phyloP scores from a whole-genome alignment of 2,888 invertebrate genomes.

The Aethes cnicana region DNA sequence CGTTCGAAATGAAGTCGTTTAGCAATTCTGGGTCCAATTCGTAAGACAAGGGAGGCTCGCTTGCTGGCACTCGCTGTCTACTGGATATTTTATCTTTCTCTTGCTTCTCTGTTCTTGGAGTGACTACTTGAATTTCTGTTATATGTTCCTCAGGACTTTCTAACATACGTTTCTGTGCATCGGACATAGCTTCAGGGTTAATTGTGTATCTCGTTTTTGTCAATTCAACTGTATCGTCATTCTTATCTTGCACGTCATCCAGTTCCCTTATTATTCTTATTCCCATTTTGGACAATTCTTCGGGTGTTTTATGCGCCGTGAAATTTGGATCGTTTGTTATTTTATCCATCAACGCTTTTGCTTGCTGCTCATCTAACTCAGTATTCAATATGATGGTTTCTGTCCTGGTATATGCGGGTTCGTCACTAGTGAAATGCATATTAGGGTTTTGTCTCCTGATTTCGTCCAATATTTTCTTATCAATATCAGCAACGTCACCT shows the following conservation, averaged over 20 bases:
- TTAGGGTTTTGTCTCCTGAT: conserved; percentile 74
- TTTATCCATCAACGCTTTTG: conserved; percentile 72
- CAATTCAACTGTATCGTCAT: conserved; percentile 57
- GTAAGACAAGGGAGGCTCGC: conserved; percentile 65
- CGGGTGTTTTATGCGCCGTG: conserved; percentile 71
- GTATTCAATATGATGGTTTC: conserved; percentile 81
- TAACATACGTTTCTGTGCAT: conserved; percentile 59
- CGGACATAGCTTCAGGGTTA: conserved; percentile 66
- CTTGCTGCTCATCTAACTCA: conserved; percentile 73
- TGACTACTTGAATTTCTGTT: conserved; percentile 88
- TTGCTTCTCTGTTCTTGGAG: conserved; percentile 71
- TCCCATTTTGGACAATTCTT: conserved; percentile 70
- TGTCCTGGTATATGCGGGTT: conserved; percentile 73
- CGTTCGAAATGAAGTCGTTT: conserved; percentile 76
- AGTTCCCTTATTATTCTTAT: conserved; percentile 69
- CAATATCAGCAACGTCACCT: conserved; percentile 70
- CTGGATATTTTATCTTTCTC: conserved; percentile 65
- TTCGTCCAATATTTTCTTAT: conserved; percentile 67
- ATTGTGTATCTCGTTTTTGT: conserved; percentile 74
- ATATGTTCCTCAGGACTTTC: conserved; percentile 73
- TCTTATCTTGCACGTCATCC: conserved; percentile 63
- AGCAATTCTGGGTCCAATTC: conserved; percentile 72
- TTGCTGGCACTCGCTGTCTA: conserved; percentile 64
- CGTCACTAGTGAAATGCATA: conserved; percentile 72
- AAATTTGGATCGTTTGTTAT: conserved; percentile 73